Percentiles rank a stretch among this genome's conserved stretches.
Conservation (phyloP, 2,888 invertebrate species). For the Argyra leucocephala region DNA sequence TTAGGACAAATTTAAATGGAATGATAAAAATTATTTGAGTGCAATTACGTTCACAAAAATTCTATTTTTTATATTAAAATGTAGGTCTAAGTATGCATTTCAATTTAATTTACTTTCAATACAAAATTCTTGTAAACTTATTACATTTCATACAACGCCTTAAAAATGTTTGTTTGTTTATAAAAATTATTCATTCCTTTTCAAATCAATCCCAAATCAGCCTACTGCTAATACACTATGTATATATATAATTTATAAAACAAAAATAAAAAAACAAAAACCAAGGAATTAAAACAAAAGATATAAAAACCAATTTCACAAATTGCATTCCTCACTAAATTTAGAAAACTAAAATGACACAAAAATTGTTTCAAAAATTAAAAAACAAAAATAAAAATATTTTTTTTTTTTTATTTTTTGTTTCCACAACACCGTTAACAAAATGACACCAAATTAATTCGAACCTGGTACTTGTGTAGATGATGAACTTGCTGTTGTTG, state of each 20-base stretch:
- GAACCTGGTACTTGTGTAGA: constrained; percentile 46
- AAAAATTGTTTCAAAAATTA: constrained; percentile 10
- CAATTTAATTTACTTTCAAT: too few relatives aligned
- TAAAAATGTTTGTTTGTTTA: too few relatives aligned
- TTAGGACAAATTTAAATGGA: background rate
- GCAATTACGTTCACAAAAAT: background rate
- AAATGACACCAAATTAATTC: constrained; percentile 24
- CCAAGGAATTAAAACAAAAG: too few relatives aligned
- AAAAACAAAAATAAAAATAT: constrained; percentile 18
- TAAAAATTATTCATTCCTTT: background rate
- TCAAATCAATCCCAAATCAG: background rate
- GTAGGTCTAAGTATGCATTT: too few relatives aligned
- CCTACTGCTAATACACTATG: background rate
- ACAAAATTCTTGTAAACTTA: too few relatives aligned
- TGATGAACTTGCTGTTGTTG: constrained; percentile 43
- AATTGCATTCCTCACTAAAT: background rate
- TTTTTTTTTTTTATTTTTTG: constrained; percentile 21
- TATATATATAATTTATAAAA: background rate
- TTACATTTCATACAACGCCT: too few relatives aligned
- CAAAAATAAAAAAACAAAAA: background rate
- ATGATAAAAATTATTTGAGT: too few relatives aligned
- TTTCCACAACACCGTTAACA: constrained; percentile 16
- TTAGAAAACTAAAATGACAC: constrained; percentile 12
- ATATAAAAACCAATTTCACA: background rate
- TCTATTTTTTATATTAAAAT: too few relatives aligned